Base-by-base conservation (phyloP, 2,888 invertebrate species). In the Hoplodrina blanda region DNA sequence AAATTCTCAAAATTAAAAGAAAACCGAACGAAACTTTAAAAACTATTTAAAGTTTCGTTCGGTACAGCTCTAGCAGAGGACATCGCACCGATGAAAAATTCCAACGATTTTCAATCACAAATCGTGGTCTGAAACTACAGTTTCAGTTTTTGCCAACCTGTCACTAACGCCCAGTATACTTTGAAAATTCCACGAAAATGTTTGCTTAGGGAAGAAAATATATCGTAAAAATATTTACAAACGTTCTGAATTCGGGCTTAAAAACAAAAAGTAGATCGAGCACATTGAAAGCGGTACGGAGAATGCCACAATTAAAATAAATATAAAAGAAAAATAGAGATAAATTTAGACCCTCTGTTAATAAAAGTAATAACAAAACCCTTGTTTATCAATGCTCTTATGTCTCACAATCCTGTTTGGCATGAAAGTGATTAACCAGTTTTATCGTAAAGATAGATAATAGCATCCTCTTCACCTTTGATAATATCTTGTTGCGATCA, bases 401-500 rank as follows among this genome's bases (percentile, higher is more conserved):
- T 17, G 17, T 15, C 46, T 6, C 17, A 46, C 46, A 50, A 46
- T 44, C 17, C 37, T 53, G 37, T 15, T 20, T 8, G 20, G n/a
- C 25, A 54, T 55, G 8, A 46, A 46, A 62, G 4, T 50, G 19
- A 62, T 59, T 59, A 55, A 20, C 25, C 11, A 20, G 50, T 30
- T 30, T 72, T 56, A 73, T 50, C 73, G n/a, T 41, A n/a, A 25
- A 0, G 20, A 56, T n/a, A 7, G 11, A 54, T 50, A 49, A 7
- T 3, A 74, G 59, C 17, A 19, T 60, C 37, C 55, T 53, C 33
- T 52, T 49, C 41, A 60, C 50, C 56, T 41, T 46, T 56, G 50
- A 73, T 62, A 73, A 59, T 30, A 56, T 79, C 60, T 78, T 56
- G 52, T 56, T 64, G 25, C 30, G 50, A 49, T 49, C 56, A 79